phyloP scores from a whole-genome alignment of 2,888 invertebrate genomes.

The Volucella bombylans region DNA sequence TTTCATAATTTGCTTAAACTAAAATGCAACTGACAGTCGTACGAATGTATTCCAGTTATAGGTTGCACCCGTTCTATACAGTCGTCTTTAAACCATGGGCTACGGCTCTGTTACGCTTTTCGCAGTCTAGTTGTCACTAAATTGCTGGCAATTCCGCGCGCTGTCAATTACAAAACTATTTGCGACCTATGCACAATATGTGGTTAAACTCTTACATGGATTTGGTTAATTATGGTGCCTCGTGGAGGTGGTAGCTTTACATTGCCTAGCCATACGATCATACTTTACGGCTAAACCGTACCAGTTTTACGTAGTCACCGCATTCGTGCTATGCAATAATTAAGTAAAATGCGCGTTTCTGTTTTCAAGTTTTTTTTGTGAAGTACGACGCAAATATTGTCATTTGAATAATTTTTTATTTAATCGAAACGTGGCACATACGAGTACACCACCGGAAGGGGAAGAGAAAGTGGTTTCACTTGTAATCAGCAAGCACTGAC shows the following conservation, averaged over 20 bases:
- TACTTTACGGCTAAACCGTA: neutral
- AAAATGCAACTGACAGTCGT: neutral
- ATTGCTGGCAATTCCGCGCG: constrained; percentile 10
- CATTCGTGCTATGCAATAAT: constrained; percentile 46
- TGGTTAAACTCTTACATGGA: constrained; percentile 36
- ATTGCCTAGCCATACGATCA: neutral
- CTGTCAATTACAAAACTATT: constrained; percentile 29
- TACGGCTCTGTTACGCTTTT: constrained; percentile 14
- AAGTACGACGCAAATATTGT: constrained; percentile 12
- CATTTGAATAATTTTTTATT: constrained; percentile 35
- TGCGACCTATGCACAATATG: neutral
- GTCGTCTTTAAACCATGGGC: neutral
- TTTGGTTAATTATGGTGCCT: constrained; percentile 8
- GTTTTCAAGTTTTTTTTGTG: constrained; percentile 7
- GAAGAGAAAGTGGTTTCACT: neutral
- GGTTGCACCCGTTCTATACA: neutral
- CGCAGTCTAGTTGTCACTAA: constrained; percentile 19
- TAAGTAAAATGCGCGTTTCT: constrained; percentile 18
- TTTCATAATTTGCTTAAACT: neutral
- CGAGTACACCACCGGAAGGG: neutral
- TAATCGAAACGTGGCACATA: constrained; percentile 22
- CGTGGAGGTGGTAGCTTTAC: neutral
- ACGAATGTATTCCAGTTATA: neutral
- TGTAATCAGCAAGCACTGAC: neutral
- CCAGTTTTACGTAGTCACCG: constrained; percentile 20